Evolutionary conservation across 2,113 vertebrate species (phyloP).

Genomic region (Bos taurus): ARS-UCD2.0 NC_037357.1:87659001-87659500

Average conservation of each 20-base stretch:
- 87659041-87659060: background rate
- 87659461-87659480: background rate
- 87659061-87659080: background rate
- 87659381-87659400: constrained; percentile 22
- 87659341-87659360: background rate
- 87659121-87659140: background rate
- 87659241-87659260: background rate
- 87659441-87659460: background rate
- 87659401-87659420: background rate
- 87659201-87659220: background rate
- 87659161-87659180: background rate
- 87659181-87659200: rapidly evolving
- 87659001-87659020: background rate
- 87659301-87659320: background rate
- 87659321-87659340: background rate
- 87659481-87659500: background rate
- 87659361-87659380: background rate
- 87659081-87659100: background rate
- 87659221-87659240: background rate
- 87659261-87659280: background rate
- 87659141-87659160: background rate
- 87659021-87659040: background rate
- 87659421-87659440: background rate
- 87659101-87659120: background rate
- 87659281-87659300: background rate